Evolutionary conservation across 2,113 vertebrate species (phyloP), one percentile per base, ranked within the genome.

Genomic region (Ranitomeya variabilis): DNA sequence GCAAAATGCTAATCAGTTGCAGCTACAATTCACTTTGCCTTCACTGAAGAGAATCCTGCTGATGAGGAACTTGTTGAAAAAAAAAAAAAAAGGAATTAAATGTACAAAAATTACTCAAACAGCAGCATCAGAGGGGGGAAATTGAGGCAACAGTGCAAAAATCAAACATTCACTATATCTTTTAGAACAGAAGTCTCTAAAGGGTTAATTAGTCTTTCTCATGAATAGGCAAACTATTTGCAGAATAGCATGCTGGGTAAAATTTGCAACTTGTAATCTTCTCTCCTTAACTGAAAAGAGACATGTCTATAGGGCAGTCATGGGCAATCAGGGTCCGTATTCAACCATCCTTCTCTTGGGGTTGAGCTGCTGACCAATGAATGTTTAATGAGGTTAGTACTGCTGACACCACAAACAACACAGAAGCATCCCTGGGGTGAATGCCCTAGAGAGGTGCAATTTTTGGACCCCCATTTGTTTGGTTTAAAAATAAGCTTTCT

Each of bases 321-420:
- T 83, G 37, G 12, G 1, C 62, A 23, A 13, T 23, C 1, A 31
- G 6, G 13, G 12, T 23, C 21, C 6, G 1, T 21, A 23, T 0
- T 59, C 8, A 83, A 51, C 80, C 19, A 66, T 83, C 60, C 80
- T 83, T 83, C 14, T 66, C 80, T 66, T 83, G 80, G 80, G 80
- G 80, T 83, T 83, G 80, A 83, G 80, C 60, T 51, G 51, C 31
- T 83, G 31, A 66, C 7, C 19, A 83, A 83, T 66, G 80, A 83
- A 66, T 51, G 80, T 7, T 12, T 83, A 83, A 13, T 83, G 80
- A 83, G 60, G 12, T 66, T 11, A 67, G 37, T 67, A 67, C 37
- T 67, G 60, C 80, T 83, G 15, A 66, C 19, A 23, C 60, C 37
- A 83, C 23, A 21, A 52, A 52, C 62, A 67, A 83, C 80, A 83